Percentiles rank a stretch among this genome's conserved stretches.
phyloP scores from a whole-genome alignment of 2,797 vertebrate species.

The Hydrocynus forskahlii region DNA sequence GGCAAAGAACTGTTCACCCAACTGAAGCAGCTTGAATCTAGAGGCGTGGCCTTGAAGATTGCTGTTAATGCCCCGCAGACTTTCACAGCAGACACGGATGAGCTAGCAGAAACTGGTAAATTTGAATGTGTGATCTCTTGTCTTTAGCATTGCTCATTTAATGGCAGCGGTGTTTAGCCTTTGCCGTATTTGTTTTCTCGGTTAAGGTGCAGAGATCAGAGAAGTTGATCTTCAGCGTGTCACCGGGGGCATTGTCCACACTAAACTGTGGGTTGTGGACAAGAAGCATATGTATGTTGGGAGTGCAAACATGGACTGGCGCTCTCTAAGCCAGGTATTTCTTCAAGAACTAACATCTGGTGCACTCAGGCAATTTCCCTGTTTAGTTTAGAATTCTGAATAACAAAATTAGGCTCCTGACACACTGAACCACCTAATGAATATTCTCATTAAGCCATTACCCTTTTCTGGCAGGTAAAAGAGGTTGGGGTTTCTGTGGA shows the following conservation, averaged over 20 bases:
- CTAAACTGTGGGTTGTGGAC: constrained; percentile 83
- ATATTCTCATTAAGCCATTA: not conserved
- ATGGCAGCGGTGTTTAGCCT: not conserved
- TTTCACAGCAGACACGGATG: constrained; percentile 65
- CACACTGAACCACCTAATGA: not conserved
- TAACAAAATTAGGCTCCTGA: not conserved
- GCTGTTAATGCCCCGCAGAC: constrained; percentile 77
- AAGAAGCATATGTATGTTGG: constrained; percentile 80
- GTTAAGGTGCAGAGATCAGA: constrained; percentile 76
- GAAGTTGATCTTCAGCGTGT: constrained; percentile 70
- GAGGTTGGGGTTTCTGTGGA: constrained; percentile 77
- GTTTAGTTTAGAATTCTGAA: not conserved
- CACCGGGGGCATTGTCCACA: constrained; percentile 80
- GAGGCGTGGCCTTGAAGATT: constrained; percentile 73
- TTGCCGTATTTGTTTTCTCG: not conserved
- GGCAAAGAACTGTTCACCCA: constrained; percentile 74
- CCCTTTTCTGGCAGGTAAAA: constrained; percentile 73
- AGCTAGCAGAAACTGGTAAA: constrained; percentile 72
- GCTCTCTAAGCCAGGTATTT: constrained; percentile 81
- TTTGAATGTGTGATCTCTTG: not conserved
- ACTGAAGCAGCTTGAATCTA: constrained; percentile 71
- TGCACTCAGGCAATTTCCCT: not conserved
- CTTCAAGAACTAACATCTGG: not conserved
- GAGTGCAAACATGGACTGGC: constrained; percentile 85
- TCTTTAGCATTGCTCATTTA: not conserved